phyloP scores from a whole-genome alignment of 2,888 invertebrate species.

The Callyntrura sp. region DNA sequence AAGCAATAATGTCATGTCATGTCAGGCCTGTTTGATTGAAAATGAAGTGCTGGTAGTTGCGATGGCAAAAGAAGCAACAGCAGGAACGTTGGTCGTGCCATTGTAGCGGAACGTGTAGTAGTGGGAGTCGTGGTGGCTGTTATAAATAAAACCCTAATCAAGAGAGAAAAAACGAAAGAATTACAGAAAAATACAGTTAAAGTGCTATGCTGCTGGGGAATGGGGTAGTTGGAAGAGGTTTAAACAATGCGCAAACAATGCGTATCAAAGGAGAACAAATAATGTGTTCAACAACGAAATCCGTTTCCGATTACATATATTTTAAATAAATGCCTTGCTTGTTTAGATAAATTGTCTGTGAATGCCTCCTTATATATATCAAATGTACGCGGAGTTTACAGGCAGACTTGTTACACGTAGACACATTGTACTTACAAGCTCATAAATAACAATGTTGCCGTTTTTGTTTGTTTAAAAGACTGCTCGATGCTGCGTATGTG shows the following conservation, averaged over 20 bases:
- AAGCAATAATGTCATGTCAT: conserved; percentile 46
- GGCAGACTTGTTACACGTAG: background rate
- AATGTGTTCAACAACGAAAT: conserved; percentile 61
- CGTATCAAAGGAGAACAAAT: conserved; percentile 58
- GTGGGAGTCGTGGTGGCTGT: background rate
- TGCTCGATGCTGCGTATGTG: background rate
- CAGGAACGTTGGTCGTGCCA: conserved; percentile 4
- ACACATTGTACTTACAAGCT: background rate
- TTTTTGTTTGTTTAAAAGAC: conserved; percentile 16
- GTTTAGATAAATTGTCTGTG: conserved; percentile 52
- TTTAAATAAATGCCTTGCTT: conserved; percentile 53
- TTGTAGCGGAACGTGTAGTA: background rate
- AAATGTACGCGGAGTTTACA: background rate
- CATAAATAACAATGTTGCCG: conserved; percentile 52
- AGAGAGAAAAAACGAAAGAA: background rate
- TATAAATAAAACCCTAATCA: conserved; percentile 19
- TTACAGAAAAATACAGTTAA: background rate
- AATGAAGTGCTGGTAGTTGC: conserved; percentile 27
- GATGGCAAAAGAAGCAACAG: conserved; percentile 28
- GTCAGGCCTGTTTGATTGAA: conserved; percentile 55
- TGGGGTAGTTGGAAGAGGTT: conserved; percentile 52
- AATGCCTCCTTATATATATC: conserved; percentile 35
- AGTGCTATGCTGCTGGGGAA: background rate
- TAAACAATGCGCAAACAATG: conserved; percentile 58
- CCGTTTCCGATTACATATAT: conserved; percentile 61